Base-by-base conservation (phyloP, 2,797 vertebrate genomes). In the Mallotus villosus region DNA sequence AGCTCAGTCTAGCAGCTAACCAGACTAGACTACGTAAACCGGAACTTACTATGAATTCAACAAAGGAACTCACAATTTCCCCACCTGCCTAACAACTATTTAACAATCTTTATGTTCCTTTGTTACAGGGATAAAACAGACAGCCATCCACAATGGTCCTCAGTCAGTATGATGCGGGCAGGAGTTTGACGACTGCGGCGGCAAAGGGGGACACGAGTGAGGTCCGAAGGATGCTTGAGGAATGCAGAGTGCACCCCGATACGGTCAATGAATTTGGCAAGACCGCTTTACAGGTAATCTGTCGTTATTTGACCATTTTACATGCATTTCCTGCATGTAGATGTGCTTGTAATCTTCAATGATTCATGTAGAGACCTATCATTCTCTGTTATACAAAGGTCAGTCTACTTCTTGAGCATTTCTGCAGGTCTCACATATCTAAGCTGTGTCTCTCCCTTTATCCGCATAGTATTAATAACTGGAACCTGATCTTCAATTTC, bases 261-360 rank as follows among this genome's bases (percentile, higher is more conserved):
- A 91, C 93, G 2, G 80, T 87, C 29, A 97, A 97, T 63, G 93
- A 95, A 74, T 97, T 95, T 63, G 94, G 94, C 68, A 93, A 89
- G 84, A 96, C 95, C 0, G 94, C 96, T 5, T 84, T 97, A 55
- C 96, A 97, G 95, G 96, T 97, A 81, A 19, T 22, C 22, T 60
- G 55, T 5, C 5, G 5, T 8, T 6, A 58, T 58, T 58, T 46
- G 9, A 12, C 3, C 2, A 3, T 46, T 46, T 2, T 46, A 46
- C 9, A 46, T 46, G 41, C 9, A 46, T 46, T 46, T 11, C 37
- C 11, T 41, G 8, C 14, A 11, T 41, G 1, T 41, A 41, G 0
- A 7, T 41, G 37, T 41, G 11, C 41, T 14, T 2, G 41, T 46
- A 46, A 46, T 46, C 41, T 12, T 46, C 0, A 8, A 46, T 46